Conservation (phyloP, 35 echinoderm and acorn worm genomes). For the Anneissia japonica region DNA sequence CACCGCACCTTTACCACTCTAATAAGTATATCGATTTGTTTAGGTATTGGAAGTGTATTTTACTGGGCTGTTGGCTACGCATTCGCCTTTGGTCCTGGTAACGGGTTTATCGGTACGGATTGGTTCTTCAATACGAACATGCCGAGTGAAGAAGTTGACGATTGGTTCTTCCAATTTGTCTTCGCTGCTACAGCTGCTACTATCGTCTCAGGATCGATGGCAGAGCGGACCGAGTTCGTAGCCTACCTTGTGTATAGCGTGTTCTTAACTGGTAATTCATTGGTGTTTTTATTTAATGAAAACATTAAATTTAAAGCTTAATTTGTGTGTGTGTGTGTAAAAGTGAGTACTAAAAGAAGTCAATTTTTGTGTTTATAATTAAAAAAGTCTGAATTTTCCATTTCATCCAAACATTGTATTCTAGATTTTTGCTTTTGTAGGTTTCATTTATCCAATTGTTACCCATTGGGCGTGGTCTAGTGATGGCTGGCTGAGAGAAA, state of each 20-base stretch:
- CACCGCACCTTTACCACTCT: too few relatives aligned
- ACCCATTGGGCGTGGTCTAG: slow-evolving; percentile 94
- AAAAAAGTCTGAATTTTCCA: too few relatives aligned
- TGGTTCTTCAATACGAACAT: slow-evolving; percentile 68
- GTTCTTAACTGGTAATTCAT: slow-evolving; percentile 64
- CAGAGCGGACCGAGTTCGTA: slow-evolving; percentile 75
- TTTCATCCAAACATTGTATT: too few relatives aligned
- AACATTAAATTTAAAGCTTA: too few relatives aligned
- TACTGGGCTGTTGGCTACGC: slow-evolving; percentile 71
- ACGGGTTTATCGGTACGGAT: slow-evolving; percentile 55
- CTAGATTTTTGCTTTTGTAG: too few relatives aligned
- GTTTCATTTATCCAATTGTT: slow-evolving; percentile 84
- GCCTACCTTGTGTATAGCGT: slow-evolving; percentile 83
- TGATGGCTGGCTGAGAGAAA: slow-evolving; percentile 74
- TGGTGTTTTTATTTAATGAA: too few relatives aligned
- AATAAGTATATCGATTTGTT: too few relatives aligned
- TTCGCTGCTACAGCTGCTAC: slow-evolving; percentile 91
- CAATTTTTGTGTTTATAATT: too few relatives aligned
- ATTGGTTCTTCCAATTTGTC: slow-evolving; percentile 97
- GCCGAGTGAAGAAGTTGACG: slow-evolving; percentile 33
- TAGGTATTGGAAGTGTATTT: slow-evolving; percentile 45
- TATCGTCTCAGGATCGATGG: slow-evolving; percentile 91
- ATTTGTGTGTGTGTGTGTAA: too few relatives aligned
- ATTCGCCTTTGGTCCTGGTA: slow-evolving; percentile 61
- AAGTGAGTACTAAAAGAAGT: too few relatives aligned